Evolutionary conservation across 2,797 vertebrate species (phyloP), one percentile per base, ranked within the genome.

Genomic region (Agapornis canus): DNA sequence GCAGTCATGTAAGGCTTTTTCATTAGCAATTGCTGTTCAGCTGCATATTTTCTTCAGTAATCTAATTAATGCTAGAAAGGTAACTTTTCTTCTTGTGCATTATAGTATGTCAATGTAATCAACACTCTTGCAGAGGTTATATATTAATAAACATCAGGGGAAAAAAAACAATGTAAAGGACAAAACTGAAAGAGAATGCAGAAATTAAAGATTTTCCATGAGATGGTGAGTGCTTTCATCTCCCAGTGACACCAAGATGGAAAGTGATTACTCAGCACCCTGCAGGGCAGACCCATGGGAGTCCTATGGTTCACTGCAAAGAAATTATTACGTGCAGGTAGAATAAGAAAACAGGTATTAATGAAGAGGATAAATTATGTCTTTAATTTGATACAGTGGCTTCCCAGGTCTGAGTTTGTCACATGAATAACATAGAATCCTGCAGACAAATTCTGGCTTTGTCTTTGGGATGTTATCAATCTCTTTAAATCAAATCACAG

Each of bases 61-160:
- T 52, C 70, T 95, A 96, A 96, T 97, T 95, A 95, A 93, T 82
- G 72, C 83, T 64, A 22, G 75, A 91, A 93, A 94, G 79, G 37
- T 40, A 89, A 93, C 39, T 82, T 94, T 92, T 70, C 71, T 94
- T 78, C 86, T 76, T 52, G 78, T 49, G 45, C 56, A 79, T 75
- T 91, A 48, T 48, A 35, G 3, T 37, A 61, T 75, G 40, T 52
- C 79, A 91, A 1, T 45, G 68, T 31, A 86, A 91, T 54, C 78
- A 23, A 59, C 8, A 69, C 17, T 49, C 49, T 65, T 80, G 26
- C 42, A 83, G 72, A 93, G 49, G 45, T 82, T 72, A 69, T 32
- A 49, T 29, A 35, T 60, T 69, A 76, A 60, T 54, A 93, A 73
- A 82, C 89, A 82, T n/a, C 17, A 59, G 29, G 1, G 1, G 10